phyloP scores from a whole-genome alignment of 2,113 vertebrate species.

The Piaya cayana region DNA sequence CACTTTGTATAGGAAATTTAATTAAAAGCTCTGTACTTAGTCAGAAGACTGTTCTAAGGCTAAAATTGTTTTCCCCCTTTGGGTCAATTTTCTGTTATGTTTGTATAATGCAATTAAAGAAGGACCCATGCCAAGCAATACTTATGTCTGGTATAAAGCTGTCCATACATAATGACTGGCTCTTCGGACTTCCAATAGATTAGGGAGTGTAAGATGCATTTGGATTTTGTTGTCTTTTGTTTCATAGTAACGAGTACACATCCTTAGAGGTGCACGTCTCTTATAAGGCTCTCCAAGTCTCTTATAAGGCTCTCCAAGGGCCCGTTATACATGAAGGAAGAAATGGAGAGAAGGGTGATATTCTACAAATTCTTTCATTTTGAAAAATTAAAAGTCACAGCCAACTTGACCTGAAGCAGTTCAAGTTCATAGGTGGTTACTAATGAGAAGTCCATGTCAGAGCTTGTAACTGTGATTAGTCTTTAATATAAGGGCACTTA shows the following conservation, averaged over 20 bases:
- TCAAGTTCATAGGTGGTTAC: background rate
- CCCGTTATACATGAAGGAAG: background rate
- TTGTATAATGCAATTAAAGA: conserved; percentile 72
- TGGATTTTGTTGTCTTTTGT: background rate
- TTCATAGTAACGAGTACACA: background rate
- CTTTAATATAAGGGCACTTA: background rate
- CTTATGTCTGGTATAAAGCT: conserved; percentile 50
- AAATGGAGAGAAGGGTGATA: background rate
- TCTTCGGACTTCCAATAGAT: conserved; percentile 24
- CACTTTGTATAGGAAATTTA: conserved; percentile 70
- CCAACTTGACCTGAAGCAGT: background rate
- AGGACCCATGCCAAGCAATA: conserved; percentile 60
- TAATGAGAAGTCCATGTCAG: background rate
- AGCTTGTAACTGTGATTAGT: background rate
- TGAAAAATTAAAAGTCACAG: background rate
- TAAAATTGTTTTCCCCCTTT: conserved; percentile 70
- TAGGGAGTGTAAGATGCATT: background rate
- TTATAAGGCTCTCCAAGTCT: background rate
- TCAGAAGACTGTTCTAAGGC: conserved; percentile 65
- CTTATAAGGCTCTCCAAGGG: background rate
- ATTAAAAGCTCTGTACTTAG: conserved; percentile 71
- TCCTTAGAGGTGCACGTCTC: background rate
- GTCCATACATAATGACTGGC: conserved; percentile 30
- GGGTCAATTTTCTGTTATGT: conserved; percentile 72
- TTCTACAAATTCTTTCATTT: background rate